These are phyloP conservation scores for Mormyrus hasselquistii DNA, from an alignment of 2,797 vertebrate species.

Conservation along the genomic window DNA sequence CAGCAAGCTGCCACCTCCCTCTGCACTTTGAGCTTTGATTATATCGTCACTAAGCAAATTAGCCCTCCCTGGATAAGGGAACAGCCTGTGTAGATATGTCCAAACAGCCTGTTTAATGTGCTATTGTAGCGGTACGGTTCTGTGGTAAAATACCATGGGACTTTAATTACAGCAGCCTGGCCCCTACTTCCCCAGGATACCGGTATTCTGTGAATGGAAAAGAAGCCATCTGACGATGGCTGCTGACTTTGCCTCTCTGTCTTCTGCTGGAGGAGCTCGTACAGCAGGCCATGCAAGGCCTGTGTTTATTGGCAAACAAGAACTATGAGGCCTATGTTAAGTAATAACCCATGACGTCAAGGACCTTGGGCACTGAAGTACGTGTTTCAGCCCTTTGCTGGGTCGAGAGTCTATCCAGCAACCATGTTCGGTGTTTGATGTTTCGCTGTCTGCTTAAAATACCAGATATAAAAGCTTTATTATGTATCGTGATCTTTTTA, in stretches of 20 bases:
- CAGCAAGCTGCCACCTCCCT: slow-evolving; percentile 18
- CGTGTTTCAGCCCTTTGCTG: slow-evolving; percentile 34
- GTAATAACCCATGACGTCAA: slow-evolving; percentile 54
- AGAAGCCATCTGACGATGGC: neutral
- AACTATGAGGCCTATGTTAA: slow-evolving; percentile 51
- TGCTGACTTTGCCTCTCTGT: slow-evolving; percentile 5
- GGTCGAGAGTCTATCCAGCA: slow-evolving; percentile 20
- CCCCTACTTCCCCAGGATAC: neutral
- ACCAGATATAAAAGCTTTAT: neutral
- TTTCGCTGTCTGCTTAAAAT: slow-evolving; percentile 26
- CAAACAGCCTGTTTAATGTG: slow-evolving; percentile 12
- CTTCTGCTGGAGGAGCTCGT: slow-evolving; percentile 41
- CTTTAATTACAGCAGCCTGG: neutral
- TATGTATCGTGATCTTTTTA: neutral
- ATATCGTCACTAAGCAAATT: slow-evolving; percentile 39
- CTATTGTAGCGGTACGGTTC: neutral
- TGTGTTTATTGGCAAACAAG: slow-evolving; percentile 55
- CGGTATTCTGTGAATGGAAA: neutral
- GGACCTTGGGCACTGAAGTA: slow-evolving; percentile 42
- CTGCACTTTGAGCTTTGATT: slow-evolving; percentile 29
- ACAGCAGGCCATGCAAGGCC: slow-evolving; percentile 28
- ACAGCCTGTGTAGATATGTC: slow-evolving; percentile 21
- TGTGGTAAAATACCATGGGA: neutral
- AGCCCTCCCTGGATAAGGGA: slow-evolving; percentile 20
- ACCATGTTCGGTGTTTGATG: slow-evolving; percentile 11